A percentile compares a stretch with the other conserved stretches of the same genome.
phyloP scores from a whole-genome alignment of 2,797 vertebrate species.

The Enteromius argenteus region DNA sequence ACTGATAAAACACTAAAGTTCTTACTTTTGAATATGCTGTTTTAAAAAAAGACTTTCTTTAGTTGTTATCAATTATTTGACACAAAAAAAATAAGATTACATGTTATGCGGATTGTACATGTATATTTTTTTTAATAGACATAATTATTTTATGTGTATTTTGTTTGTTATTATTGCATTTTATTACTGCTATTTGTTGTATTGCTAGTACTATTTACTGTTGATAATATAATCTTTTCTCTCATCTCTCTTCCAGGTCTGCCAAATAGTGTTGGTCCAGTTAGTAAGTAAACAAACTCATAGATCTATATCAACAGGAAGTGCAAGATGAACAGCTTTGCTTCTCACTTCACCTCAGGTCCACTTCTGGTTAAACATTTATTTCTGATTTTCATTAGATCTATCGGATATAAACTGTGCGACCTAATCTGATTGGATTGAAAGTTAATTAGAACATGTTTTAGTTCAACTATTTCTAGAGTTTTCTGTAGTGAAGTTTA shows the following conservation, averaged over 20 bases:
- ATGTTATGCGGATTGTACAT: neutral
- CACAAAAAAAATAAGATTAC: neutral
- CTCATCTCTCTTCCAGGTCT: slow-evolving; percentile 73
- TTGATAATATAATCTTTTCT: neutral
- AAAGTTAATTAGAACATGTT: slow-evolving; percentile 2
- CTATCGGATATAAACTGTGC: neutral
- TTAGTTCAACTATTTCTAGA: slow-evolving; percentile 23
- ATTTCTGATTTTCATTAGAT: slow-evolving; percentile 80
- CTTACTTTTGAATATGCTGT: neutral
- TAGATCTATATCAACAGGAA: slow-evolving; percentile 63
- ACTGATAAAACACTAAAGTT: neutral
- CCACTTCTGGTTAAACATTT: slow-evolving; percentile 83
- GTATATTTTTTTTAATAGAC: neutral
- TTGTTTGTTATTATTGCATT: neutral
- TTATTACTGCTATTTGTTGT: neutral
- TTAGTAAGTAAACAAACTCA: slow-evolving; percentile 91
- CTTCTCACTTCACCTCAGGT: slow-evolving; percentile 72
- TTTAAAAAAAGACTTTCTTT: neutral
- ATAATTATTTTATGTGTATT: neutral
- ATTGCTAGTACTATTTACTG: neutral
- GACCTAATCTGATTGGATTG: neutral
- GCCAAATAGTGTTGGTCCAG: slow-evolving; percentile 95
- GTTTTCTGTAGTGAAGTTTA: slow-evolving; percentile 56
- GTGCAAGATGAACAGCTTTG: slow-evolving; percentile 82
- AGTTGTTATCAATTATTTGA: neutral